These are phyloP conservation scores for Ictalurus furcatus DNA, from an alignment of 2,113 vertebrate species.

Conservation along the genomic window DNA sequence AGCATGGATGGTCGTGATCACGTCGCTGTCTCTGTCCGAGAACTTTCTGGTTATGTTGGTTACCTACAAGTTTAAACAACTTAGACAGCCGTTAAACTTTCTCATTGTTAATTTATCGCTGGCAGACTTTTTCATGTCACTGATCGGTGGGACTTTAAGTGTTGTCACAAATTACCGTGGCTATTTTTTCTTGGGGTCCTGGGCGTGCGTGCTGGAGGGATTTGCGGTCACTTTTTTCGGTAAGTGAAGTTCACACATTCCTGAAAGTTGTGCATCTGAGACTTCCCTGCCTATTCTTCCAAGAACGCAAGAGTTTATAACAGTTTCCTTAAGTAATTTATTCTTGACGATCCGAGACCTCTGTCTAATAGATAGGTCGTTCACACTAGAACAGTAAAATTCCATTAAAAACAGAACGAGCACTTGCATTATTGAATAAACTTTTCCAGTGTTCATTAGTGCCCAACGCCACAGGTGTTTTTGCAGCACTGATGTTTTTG, in stretches of 20 bases:
- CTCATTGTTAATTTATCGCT: constrained; percentile 85
- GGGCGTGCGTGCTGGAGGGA: constrained; percentile 86
- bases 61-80: constrained; percentile 82
- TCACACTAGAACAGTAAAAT: not conserved
- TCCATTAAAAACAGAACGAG: not conserved
- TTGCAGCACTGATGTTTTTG: not conserved
- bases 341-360: not conserved
- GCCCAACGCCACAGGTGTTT: not conserved
- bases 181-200: constrained; percentile 84
- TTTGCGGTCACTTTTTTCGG: constrained; percentile 90
- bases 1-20: constrained; percentile 83
- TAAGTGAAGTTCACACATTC: constrained; percentile 67
- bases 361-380: not conserved
- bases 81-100: constrained; percentile 85
- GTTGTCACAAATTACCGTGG: constrained; percentile 82
- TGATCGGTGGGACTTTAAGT: constrained; percentile 82
- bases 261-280: not conserved
- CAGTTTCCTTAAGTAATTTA: not conserved
- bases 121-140: constrained; percentile 85
- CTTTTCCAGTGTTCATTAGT: not conserved
- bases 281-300: not conserved
- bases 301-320: not conserved
- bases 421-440: not conserved
- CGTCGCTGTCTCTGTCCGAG: constrained; percentile 78
- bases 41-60: constrained; percentile 87